These are phyloP conservation scores for Endotricha flammealis DNA, from an alignment of 2,888 invertebrate species.

Conservation along the genomic window DNA sequence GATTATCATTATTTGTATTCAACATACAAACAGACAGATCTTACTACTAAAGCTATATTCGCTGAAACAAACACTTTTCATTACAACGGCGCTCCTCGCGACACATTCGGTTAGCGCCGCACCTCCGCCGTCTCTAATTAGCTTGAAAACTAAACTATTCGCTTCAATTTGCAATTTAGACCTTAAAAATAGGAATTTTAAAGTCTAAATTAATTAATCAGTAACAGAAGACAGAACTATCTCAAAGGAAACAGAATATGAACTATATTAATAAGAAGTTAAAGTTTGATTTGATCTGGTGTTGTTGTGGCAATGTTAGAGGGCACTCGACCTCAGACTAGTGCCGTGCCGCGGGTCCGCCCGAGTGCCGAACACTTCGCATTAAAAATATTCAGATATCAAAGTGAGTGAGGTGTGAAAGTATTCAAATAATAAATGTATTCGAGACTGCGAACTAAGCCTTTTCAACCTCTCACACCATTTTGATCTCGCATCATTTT, in stretches of 20 bases:
- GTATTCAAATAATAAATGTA: background rate
- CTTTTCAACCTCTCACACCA: no score
- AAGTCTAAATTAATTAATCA: slow-evolving; percentile 25
- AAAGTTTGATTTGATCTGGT: slow-evolving; percentile 32
- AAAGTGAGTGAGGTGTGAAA: background rate
- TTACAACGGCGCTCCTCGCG: slow-evolving; percentile 24
- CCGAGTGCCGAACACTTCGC: background rate
- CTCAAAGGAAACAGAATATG: slow-evolving; percentile 14
- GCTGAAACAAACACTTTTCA: slow-evolving; percentile 16
- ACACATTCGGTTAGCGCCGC: slow-evolving; percentile 35
- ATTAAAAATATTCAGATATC: background rate
- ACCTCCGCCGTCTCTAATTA: slow-evolving; percentile 63
- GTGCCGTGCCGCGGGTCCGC: slow-evolving; percentile 48
- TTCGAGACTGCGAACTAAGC: slow-evolving; percentile 6
- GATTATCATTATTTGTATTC: no score
- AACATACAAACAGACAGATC: background rate
- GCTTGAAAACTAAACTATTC: slow-evolving; percentile 60
- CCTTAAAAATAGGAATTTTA: slow-evolving; percentile 19
- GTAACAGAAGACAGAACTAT: slow-evolving; percentile 26
- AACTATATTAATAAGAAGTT: slow-evolving; percentile 27
- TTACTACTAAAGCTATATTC: background rate
- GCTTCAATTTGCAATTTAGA: slow-evolving; percentile 19
- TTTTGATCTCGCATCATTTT: no score
- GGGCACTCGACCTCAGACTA: slow-evolving; percentile 63
- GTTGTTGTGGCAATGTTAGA: slow-evolving; percentile 49